Evolutionary conservation across 35 echinoderm and acorn worm species (phyloP), one percentile per base, ranked within the genome.

Genomic region (Heliocidaris erythrogramma): DNA sequence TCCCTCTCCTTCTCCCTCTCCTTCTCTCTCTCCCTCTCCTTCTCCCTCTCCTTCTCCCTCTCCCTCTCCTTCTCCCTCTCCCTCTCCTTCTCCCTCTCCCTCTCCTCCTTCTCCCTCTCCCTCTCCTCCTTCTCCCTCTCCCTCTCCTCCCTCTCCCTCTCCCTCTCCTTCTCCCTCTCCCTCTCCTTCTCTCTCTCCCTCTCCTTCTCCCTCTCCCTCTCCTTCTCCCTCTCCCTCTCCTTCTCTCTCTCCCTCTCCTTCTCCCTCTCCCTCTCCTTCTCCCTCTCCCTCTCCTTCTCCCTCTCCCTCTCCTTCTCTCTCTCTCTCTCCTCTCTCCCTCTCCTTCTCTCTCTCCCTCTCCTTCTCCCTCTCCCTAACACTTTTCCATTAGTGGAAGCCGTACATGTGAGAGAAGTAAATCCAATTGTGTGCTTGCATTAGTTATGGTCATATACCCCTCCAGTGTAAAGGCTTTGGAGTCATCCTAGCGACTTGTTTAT

Each of bases 401-500:
- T 78, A 7, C 21, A 78, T 27, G 65, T 16, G 61, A 78, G 65
- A 78, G 65, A 78, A n/a, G 14, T 78, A 78, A 78, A 78, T 78
- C 65, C 65, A 78, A 78, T 78, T 78, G 65, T 78, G 65, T 78
- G 21, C 65, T 78, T 78, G 65, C 65, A 78, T 78, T 78, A 78
- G 65, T 78, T 78, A 78, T 78, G 65, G 14, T n/a, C 65, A 78
- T 78, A 78, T 78, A 78, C 18, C 65, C 65, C 65, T 78, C 18
- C 21, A 78, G 65, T 78, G 27, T 78, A 24, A 78, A n/a, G 65
- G 65, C 18, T 78, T 7, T 21, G 21, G 52, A 78, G 65, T 78
- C 65, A 7, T 21, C 27, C 65, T n/a, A 78, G 18, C 65, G 65
- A 27, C 65, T 78, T 78, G 65, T 78, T 78, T 78, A 21, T 78